Conservation (phyloP, 2,797 vertebrate species). For the Microcaecilia unicolor region DNA sequence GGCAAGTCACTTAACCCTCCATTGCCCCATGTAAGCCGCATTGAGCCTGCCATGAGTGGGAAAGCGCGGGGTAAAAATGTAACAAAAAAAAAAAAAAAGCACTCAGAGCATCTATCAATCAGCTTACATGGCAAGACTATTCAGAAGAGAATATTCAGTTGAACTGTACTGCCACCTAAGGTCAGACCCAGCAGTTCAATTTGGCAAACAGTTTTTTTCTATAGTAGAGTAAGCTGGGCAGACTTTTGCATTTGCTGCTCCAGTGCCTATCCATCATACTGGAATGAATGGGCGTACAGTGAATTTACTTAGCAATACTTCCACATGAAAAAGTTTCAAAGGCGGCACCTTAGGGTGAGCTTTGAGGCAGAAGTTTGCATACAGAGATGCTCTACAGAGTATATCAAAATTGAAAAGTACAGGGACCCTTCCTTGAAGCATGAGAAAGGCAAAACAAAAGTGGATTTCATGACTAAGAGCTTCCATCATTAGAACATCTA, state of each 20-base stretch:
- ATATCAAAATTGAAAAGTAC: slow-evolving; percentile 8
- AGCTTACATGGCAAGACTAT: neutral
- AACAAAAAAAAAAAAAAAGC: no score
- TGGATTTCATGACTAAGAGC: no score
- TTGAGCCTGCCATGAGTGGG: no score
- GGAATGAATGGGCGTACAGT: slow-evolving; percentile 59
- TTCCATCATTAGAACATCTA: no score
- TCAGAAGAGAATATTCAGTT: neutral
- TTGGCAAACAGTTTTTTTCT: slow-evolving; percentile 39
- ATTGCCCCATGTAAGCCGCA: no score
- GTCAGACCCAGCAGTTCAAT: slow-evolving; percentile 29
- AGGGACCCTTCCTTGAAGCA: no score
- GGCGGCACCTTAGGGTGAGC: slow-evolving; percentile 36
- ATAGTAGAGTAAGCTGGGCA: slow-evolving; percentile 32
- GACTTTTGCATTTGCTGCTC: slow-evolving; percentile 60
- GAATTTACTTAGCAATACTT: slow-evolving; percentile 65
- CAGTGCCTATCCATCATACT: slow-evolving; percentile 36
- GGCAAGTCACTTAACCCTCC: no score
- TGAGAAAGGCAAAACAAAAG: no score
- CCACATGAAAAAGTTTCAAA: slow-evolving; percentile 61
- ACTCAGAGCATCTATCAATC: slow-evolving; percentile 12
- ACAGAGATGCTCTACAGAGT: slow-evolving; percentile 33
- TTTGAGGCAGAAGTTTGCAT: slow-evolving; percentile 20
- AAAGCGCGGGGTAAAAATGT: no score
- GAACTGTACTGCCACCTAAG: slow-evolving; percentile 24